These are phyloP conservation scores for Melipona bicolor DNA, from an alignment of 2,888 invertebrate species.

Conservation along the genomic window DNA sequence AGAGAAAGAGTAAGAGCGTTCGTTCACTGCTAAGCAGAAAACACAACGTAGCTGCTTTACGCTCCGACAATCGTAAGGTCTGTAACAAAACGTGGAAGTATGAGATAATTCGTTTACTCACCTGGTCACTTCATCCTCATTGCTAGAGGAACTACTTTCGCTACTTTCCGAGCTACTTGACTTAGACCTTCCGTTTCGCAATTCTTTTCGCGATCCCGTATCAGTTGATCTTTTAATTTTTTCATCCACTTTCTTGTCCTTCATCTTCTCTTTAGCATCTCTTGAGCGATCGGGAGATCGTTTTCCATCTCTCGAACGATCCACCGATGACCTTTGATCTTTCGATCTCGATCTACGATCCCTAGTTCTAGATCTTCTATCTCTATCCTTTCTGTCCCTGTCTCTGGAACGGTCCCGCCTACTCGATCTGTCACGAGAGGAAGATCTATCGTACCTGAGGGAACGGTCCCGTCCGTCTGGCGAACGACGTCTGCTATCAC, in stretches of 20 bases:
- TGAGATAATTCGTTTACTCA: slow-evolving; percentile 68
- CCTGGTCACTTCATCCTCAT: slow-evolving; percentile 80
- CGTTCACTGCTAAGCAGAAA: slow-evolving; percentile 51
- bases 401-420: slow-evolving; percentile 82
- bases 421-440: slow-evolving; percentile 82
- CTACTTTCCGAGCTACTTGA: slow-evolving; percentile 83
- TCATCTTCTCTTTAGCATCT: slow-evolving; percentile 77
- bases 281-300: slow-evolving; percentile 80
- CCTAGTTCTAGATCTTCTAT: slow-evolving; percentile 77
- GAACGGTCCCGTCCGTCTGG: slow-evolving; percentile 79
- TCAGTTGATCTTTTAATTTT: slow-evolving; percentile 76
- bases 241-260: slow-evolving; percentile 79
- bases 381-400: slow-evolving; percentile 84
- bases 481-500: slow-evolving; percentile 80
- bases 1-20: neutral
- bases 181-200: slow-evolving; percentile 82
- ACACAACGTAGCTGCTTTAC: slow-evolving; percentile 58
- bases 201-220: slow-evolving; percentile 78
- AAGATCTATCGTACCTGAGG: slow-evolving; percentile 81
- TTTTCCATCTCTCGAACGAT: slow-evolving; percentile 76
- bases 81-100: slow-evolving; percentile 55
- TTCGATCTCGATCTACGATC: slow-evolving; percentile 83
- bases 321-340: slow-evolving; percentile 77
- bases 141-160: slow-evolving; percentile 82
- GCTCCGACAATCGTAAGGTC: slow-evolving; percentile 61